Evolutionary conservation across 2,113 vertebrate genomes (phyloP).

Genomic region (Pipa parva): DNA sequence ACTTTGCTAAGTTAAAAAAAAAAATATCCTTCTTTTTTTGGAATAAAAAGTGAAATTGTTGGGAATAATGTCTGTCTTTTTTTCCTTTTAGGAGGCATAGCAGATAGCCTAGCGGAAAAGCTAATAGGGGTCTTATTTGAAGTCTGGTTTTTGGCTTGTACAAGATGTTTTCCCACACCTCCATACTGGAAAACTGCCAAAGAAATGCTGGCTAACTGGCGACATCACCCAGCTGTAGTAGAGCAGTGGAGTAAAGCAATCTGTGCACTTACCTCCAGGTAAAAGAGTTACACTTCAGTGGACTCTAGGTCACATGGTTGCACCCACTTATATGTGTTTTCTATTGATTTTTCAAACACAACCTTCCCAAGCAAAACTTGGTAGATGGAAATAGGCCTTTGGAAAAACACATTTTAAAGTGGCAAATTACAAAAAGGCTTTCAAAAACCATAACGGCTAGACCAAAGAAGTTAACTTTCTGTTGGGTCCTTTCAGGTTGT

Average conservation of each 20-base stretch:
- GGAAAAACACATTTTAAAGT: no score
- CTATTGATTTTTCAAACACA: no score
- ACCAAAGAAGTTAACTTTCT: no score
- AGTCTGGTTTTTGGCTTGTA: slow-evolving; percentile 89
- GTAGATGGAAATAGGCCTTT: no score
- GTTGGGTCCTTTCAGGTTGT: slow-evolving; percentile 64
- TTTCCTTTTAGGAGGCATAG: slow-evolving; percentile 78
- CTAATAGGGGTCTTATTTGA: slow-evolving; percentile 90
- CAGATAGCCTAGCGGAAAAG: slow-evolving; percentile 88
- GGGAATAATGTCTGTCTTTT: slow-evolving; percentile 47
- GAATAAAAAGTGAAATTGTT: no score
- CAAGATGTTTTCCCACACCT: slow-evolving; percentile 88
- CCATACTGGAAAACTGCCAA: slow-evolving; percentile 95
- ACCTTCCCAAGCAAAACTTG: no score
- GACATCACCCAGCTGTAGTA: slow-evolving; percentile 93
- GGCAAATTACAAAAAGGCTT: no score
- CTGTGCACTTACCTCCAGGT: slow-evolving; percentile 92
- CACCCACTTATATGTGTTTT: no score
- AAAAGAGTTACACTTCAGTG: slow-evolving; percentile 25
- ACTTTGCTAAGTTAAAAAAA: no score
- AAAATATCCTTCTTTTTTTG: no score
- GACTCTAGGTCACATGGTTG: no score
- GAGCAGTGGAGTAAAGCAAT: slow-evolving; percentile 95
- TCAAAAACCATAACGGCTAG: no score
- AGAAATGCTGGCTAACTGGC: slow-evolving; percentile 96